phyloP scores from a whole-genome alignment of 2,888 invertebrate species.

The Amblyjoppa proteus region DNA sequence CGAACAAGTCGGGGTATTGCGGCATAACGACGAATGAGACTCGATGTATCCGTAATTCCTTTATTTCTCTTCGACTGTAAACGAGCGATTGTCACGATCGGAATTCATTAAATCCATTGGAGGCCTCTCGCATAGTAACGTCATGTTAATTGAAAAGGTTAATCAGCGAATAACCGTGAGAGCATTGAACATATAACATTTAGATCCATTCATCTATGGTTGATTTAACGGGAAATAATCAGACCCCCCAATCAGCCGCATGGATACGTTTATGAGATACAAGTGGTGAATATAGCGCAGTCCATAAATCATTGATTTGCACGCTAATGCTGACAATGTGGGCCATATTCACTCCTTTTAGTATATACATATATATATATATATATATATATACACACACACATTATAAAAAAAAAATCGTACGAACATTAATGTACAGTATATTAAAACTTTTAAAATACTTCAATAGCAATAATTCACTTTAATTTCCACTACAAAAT shows the following conservation, averaged over 20 bases:
- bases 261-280: not conserved
- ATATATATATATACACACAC: no score
- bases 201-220: conserved; percentile 31
- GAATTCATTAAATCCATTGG: conserved; percentile 47
- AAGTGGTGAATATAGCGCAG: no score
- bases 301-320: no score
- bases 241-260: conserved; percentile 5
- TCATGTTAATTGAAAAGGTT: conserved; percentile 63
- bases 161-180: conserved; percentile 55
- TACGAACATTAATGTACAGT: no score
- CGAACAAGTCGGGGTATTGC: conserved; percentile 28
- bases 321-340: no score
- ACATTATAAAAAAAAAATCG: no score
- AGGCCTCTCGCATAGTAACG: conserved; percentile 11
- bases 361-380: no score
- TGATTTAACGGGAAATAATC: conserved; percentile 37
- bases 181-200: conserved; percentile 2
- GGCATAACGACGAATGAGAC: conserved; percentile 48
- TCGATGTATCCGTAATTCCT: conserved; percentile 44
- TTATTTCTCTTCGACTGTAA: conserved; percentile 22
- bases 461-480: no score
- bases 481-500: no score
- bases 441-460: no score
- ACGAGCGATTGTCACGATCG: conserved; percentile 42
- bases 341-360: no score